These are phyloP conservation scores for Aphidius ervi DNA, from an alignment of 1,140 invertebrate species.

Conservation along the genomic window DNA sequence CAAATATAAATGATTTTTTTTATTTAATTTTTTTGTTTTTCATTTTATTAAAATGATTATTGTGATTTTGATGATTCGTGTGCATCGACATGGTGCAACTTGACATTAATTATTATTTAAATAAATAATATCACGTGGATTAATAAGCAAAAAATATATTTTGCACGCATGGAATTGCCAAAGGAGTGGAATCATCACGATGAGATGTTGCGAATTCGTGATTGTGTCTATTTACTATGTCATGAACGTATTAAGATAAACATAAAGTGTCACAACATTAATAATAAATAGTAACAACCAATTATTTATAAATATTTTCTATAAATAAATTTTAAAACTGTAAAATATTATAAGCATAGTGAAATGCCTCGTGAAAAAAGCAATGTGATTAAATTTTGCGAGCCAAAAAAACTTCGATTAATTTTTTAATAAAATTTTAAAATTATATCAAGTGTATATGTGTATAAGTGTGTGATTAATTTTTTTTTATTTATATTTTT, in stretches of 20 bases:
- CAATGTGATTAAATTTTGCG: background rate
- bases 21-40: no score
- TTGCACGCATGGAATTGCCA: slow-evolving; percentile 32
- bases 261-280: background rate
- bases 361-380: background rate
- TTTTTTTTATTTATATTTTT: no score
- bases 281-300: no score
- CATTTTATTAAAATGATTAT: no score
- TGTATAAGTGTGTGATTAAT: no score
- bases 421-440: no score
- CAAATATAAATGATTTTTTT: no score
- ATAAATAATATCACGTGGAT: slow-evolving; percentile 5
- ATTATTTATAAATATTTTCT: background rate
- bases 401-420: no score
- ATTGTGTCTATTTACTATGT: slow-evolving; percentile 25
- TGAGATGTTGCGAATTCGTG: slow-evolving; percentile 34
- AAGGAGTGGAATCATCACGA: slow-evolving; percentile 32
- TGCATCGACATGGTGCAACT: no score
- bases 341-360: background rate
- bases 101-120: background rate
- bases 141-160: background rate
- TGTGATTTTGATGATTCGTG: no score
- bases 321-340: background rate
- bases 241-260: background rate
- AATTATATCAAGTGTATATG: no score